Evolutionary conservation across 2,888 invertebrate genomes (phyloP).

Genomic region (Ariolimax columbianus): DNA sequence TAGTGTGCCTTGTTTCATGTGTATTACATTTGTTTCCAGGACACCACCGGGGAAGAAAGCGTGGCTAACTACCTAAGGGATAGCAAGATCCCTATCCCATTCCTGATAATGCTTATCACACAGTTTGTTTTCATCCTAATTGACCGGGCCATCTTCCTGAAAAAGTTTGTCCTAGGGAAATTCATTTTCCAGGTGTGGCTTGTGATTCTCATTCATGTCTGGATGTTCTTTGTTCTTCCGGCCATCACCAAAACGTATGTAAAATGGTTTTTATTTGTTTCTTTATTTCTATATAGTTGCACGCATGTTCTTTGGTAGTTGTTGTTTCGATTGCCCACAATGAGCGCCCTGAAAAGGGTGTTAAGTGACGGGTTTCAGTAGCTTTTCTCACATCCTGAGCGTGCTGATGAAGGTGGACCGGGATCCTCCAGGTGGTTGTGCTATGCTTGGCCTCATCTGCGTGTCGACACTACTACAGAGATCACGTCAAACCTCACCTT

Average conservation of each 20-base stretch:
- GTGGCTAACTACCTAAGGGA: slow-evolving; percentile 94
- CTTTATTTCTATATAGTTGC: too few relatives aligned
- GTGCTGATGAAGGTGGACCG: too few relatives aligned
- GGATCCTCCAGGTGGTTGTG: too few relatives aligned
- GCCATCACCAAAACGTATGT: slow-evolving; percentile 92
- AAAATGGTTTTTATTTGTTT: too few relatives aligned
- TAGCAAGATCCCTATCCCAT: slow-evolving; percentile 94
- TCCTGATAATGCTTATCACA: slow-evolving; percentile 95
- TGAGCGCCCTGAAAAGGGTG: too few relatives aligned
- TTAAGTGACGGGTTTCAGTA: too few relatives aligned
- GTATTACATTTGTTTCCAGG: slow-evolving; percentile 57
- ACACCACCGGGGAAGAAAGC: slow-evolving; percentile 88
- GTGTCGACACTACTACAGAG: too few relatives aligned
- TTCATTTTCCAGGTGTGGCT: slow-evolving; percentile 89
- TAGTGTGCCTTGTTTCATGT: not conserved
- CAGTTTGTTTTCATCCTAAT: slow-evolving; percentile 96
- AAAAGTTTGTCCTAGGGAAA: slow-evolving; percentile 92
- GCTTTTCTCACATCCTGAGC: too few relatives aligned
- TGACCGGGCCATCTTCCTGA: slow-evolving; percentile 95
- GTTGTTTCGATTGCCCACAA: too few relatives aligned
- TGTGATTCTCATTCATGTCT: slow-evolving; percentile 93
- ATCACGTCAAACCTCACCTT: too few relatives aligned
- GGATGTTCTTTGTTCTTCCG: slow-evolving; percentile 98
- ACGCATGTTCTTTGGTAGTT: too few relatives aligned
- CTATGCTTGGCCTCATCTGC: too few relatives aligned